phyloP scores from a whole-genome alignment of 2,888 invertebrate genomes.

The Apoderus coryli region DNA sequence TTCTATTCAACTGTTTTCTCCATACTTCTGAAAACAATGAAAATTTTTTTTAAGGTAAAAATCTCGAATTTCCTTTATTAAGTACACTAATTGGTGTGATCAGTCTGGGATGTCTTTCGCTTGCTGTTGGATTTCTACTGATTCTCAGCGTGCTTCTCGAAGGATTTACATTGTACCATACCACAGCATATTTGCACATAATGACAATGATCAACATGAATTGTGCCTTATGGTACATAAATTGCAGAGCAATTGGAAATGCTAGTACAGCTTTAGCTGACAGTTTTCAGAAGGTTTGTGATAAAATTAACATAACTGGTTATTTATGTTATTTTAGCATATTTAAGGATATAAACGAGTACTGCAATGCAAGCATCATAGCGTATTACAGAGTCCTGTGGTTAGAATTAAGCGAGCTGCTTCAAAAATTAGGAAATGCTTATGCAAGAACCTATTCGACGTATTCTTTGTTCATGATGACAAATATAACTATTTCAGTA shows the following conservation, averaged over 20 bases:
- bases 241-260: slow-evolving; percentile 49
- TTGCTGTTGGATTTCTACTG: slow-evolving; percentile 44
- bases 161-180: slow-evolving; percentile 48
- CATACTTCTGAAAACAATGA: too few species aligned
- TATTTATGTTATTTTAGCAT: too few species aligned
- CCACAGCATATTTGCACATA: slow-evolving; percentile 47
- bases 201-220: slow-evolving; percentile 61
- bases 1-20: too few species aligned
- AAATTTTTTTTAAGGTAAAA: slow-evolving; percentile 41
- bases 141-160: slow-evolving; percentile 45
- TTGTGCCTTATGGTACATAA: slow-evolving; percentile 56
- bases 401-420: slow-evolving; percentile 49
- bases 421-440: slow-evolving; percentile 50
- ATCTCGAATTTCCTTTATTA: slow-evolving; percentile 44
- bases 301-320: too few species aligned
- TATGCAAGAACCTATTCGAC: slow-evolving; percentile 53
- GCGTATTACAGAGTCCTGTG: slow-evolving; percentile 47
- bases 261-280: slow-evolving; percentile 34
- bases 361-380: slow-evolving; percentile 41
- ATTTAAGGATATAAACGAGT: slow-evolving; percentile 39
- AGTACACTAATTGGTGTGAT: slow-evolving; percentile 45
- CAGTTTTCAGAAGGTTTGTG: slow-evolving; percentile 27
- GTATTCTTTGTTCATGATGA: slow-evolving; percentile 51
- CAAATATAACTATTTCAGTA: slow-evolving; percentile 50
- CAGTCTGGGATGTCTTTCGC: slow-evolving; percentile 44